Conservation (phyloP, 1,140 invertebrate species). For the Dendroctonus valens region DNA sequence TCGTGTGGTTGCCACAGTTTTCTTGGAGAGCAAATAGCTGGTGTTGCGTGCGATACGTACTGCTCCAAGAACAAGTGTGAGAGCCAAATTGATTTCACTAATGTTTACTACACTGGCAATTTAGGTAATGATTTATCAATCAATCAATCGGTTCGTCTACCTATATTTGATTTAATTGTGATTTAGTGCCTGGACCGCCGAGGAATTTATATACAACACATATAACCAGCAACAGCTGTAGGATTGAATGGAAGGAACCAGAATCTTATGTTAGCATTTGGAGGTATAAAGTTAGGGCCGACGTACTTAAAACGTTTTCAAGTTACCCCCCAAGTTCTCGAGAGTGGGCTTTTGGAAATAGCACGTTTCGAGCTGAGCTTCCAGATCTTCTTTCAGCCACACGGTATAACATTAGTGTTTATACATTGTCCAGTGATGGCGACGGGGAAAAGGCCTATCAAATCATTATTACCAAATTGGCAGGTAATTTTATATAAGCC, state of each 20-base stretch:
- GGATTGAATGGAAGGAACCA: slow-evolving; percentile 43
- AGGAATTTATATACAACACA: slow-evolving; percentile 40
- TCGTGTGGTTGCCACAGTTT: slow-evolving; percentile 43
- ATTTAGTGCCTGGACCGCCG: slow-evolving; percentile 44
- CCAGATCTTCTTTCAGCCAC: slow-evolving; percentile 42
- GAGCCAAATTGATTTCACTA: slow-evolving; percentile 16
- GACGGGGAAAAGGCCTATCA: slow-evolving; percentile 35
- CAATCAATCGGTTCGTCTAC: background rate
- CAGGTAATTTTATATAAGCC: slow-evolving; percentile 29
- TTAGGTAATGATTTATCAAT: slow-evolving; percentile 33
- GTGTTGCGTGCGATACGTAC: slow-evolving; percentile 35
- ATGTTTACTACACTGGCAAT: slow-evolving; percentile 43
- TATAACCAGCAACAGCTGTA: slow-evolving; percentile 41
- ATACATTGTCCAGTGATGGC: slow-evolving; percentile 35
- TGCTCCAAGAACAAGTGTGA: slow-evolving; percentile 30
- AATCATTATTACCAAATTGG: slow-evolving; percentile 43
- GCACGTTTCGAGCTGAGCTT: slow-evolving; percentile 41
- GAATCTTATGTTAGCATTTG: slow-evolving; percentile 41
- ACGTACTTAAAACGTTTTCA: slow-evolving; percentile 42
- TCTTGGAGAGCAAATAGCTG: slow-evolving; percentile 41
- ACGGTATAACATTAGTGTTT: slow-evolving; percentile 45
- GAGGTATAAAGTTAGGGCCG: slow-evolving; percentile 43
- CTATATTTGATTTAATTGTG: background rate
- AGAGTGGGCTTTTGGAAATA: slow-evolving; percentile 42
- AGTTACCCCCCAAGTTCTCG: slow-evolving; percentile 31